Percentiles rank a stretch among this genome's conserved stretches.
Evolutionary conservation across 1,140 invertebrate genomes (phyloP).

Genomic region (Atta cephalotes): DNA sequence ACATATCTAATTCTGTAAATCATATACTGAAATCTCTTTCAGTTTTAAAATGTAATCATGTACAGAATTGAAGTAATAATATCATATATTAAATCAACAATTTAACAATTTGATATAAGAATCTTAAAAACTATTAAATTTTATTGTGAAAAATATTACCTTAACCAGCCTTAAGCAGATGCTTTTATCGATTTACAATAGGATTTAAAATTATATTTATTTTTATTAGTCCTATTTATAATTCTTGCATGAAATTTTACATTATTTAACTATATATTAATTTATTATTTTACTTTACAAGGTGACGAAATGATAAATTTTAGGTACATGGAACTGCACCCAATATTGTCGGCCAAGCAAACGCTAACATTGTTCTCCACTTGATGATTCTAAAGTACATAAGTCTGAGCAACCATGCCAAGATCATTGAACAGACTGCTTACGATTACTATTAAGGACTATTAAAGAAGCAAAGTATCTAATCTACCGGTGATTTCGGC

Average conservation of each 20-base stretch:
- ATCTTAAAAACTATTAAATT: too few relatives aligned
- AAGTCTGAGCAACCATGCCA: conserved; percentile 93
- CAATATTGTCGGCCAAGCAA: conserved; percentile 99
- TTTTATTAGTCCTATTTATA: too few relatives aligned
- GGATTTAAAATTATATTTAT: too few relatives aligned
- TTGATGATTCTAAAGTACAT: conserved; percentile 98
- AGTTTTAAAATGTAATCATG: too few relatives aligned
- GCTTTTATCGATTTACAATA: too few relatives aligned
- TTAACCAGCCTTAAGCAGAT: too few relatives aligned
- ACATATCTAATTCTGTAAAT: too few relatives aligned
- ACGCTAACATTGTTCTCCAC: conserved; percentile 99
- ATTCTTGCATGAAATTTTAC: conserved; percentile 7
- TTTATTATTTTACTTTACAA: conserved; percentile 14
- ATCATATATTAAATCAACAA: too few relatives aligned
- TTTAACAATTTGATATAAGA: too few relatives aligned
- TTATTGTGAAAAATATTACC: too few relatives aligned
- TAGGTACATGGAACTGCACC: conserved; percentile 99
- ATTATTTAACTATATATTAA: conserved; percentile 26
- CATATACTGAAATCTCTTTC: too few relatives aligned
- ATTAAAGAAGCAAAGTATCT: conserved; percentile 95
- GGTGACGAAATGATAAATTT: conserved; percentile 4
- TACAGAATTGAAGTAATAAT: too few relatives aligned
- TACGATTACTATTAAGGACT: conserved; percentile 89
- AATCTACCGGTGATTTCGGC: conserved; percentile 96
- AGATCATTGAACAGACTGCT: conserved; percentile 95